Percentiles rank a stretch among this genome's conserved stretches.
Conservation (phyloP, 2,113 vertebrate genomes). For the Nannospalax galili region DNA sequence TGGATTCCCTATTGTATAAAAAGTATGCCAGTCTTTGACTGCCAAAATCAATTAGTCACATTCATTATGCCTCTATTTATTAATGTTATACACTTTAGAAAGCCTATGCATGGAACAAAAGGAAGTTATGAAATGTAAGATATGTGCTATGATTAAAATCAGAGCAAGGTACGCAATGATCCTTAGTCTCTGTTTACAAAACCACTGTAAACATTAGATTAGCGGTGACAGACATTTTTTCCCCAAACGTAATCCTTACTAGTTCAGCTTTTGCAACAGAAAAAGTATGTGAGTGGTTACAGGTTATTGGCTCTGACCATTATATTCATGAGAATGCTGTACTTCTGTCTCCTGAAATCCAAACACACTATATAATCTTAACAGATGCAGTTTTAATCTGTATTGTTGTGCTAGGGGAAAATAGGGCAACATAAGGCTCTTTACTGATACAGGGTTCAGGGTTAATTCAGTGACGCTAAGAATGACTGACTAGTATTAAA, state of each 20-base stretch:
- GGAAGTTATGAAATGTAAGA: constrained; percentile 88
- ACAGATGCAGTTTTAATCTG: constrained; percentile 87
- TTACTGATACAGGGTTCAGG: constrained; percentile 76
- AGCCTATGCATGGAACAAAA: constrained; percentile 86
- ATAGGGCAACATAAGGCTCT: constrained; percentile 82
- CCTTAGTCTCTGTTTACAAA: constrained; percentile 85
- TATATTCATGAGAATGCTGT: constrained; percentile 82
- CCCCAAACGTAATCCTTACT: constrained; percentile 84
- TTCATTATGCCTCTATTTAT: constrained; percentile 92
- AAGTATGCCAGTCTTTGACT: constrained; percentile 90
- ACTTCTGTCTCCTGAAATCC: constrained; percentile 83
- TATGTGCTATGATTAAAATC: constrained; percentile 86
- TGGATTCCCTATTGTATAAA: constrained; percentile 89
- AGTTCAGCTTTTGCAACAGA: constrained; percentile 83
- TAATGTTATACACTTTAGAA: constrained; percentile 88
- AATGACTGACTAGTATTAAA: constrained; percentile 80
- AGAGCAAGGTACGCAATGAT: constrained; percentile 84
- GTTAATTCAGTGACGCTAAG: constrained; percentile 82
- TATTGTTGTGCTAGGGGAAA: constrained; percentile 81
- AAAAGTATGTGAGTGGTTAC: constrained; percentile 84
- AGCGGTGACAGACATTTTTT: constrained; percentile 86
- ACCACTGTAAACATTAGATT: constrained; percentile 85
- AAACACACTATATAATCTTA: constrained; percentile 83
- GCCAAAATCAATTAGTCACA: constrained; percentile 92
- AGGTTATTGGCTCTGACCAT: constrained; percentile 85